These are phyloP conservation scores for Nudaria mundana DNA, from an alignment of 2,888 invertebrate species.

Conservation along the genomic window DNA sequence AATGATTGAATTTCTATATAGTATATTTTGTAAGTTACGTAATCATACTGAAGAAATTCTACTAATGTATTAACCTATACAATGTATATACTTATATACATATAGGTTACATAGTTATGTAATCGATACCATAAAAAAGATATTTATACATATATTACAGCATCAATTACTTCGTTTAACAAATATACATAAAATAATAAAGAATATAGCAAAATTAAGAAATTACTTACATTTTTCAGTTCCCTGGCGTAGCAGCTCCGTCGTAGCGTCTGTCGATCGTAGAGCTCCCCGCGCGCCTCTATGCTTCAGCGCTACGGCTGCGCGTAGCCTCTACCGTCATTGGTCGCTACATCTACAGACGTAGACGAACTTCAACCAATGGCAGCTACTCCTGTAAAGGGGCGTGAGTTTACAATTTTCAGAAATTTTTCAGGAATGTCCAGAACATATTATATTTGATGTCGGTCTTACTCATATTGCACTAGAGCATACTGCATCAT, in stretches of 20 bases:
- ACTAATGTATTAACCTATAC: constrained; percentile 5
- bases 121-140: too few relatives aligned
- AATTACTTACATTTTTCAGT: constrained; percentile 71
- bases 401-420: constrained; percentile 74
- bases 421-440: constrained; percentile 73
- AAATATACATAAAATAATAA: constrained; percentile 5
- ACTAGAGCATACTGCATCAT: constrained; percentile 8
- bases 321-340: constrained; percentile 64
- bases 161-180: constrained; percentile 5
- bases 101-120: constrained; percentile 13
- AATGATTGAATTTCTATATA: too few relatives aligned
- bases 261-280: constrained; percentile 72
- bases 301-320: constrained; percentile 65
- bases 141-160: constrained; percentile 13
- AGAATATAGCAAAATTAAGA: constrained; percentile 17
- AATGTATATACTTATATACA: constrained; percentile 14
- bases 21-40: too few relatives aligned
- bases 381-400: constrained; percentile 57
- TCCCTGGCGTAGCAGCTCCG: constrained; percentile 69
- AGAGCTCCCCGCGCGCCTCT: constrained; percentile 68
- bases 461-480: constrained; percentile 48
- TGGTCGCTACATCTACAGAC: constrained; percentile 60
- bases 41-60: neutral
- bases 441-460: constrained; percentile 50
- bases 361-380: constrained; percentile 63